These are phyloP conservation scores for Aptenodytes forsteri DNA, from an alignment of 2,113 vertebrate genomes.

Conservation along the genomic window DNA sequence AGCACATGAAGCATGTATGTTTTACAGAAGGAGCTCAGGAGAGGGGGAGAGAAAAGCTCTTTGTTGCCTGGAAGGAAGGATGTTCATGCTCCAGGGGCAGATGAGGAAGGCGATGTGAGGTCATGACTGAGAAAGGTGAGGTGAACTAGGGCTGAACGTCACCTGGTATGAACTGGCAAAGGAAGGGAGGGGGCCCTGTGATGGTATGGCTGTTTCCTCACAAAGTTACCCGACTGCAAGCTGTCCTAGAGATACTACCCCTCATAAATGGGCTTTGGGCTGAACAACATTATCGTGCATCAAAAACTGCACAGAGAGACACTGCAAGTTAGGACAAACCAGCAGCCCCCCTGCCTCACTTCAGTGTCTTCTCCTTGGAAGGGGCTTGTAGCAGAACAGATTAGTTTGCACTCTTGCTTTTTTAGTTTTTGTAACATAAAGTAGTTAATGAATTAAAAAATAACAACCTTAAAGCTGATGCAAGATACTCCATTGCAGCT, in stretches of 20 bases:
- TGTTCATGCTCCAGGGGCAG: neutral
- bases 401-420: neutral
- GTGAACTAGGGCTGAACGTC: neutral
- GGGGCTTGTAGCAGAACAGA: neutral
- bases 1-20: neutral
- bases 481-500: neutral
- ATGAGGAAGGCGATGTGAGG: neutral
- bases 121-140: neutral
- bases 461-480: neutral
- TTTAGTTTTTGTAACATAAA: neutral
- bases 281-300: neutral
- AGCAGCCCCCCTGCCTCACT: neutral
- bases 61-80: neutral
- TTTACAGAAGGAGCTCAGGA: neutral
- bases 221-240: neutral
- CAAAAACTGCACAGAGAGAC: neutral
- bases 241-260: neutral
- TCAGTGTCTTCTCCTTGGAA: neutral
- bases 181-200: neutral
- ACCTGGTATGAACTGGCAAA: neutral
- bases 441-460: neutral
- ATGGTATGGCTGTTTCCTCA: neutral
- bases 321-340: neutral
- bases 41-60: neutral
- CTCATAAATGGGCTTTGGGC: neutral